Evolutionary conservation across 2,888 invertebrate species (phyloP), one percentile per base, ranked within the genome.

Genomic region (Netelia melanura): DNA sequence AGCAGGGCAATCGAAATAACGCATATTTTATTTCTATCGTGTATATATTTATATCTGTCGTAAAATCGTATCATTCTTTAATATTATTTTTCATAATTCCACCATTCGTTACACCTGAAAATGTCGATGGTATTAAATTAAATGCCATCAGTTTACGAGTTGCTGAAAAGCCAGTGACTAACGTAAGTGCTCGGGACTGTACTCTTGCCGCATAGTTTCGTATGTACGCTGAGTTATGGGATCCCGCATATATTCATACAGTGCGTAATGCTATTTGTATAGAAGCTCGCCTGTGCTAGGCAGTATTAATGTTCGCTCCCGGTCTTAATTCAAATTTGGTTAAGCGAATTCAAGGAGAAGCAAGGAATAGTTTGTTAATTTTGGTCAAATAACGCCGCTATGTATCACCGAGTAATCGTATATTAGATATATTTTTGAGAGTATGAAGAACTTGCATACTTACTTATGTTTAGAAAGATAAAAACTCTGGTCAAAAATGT

Each of bases 301-400:
- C 43, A 52, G 81, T 82, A 80, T 85, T 79, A 82, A 85, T 85
- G 75, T 82, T 64, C 82, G 54, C 67, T 82, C 67, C 70, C n/a
- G 76, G 79, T 85, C 79, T 85, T 85, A 71, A 85, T 80, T 85
- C 75, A 80, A 85, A 85, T 85, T 80, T 76, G 64, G 71, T 79
- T 67, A 72, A 82, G 76, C 82, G 79, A 85, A 85, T 82, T 82
- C 79, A 85, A 44, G 85, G 17, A 82, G 80, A 80, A 82, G 80
- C 48, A 62, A 54, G 79, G 62, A 85, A 82, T 82, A 85, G 85
- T 85, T 85, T 85, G 82, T 82, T 85, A 75, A 79, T 85, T 82
- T 82, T 79, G 82, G 71, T 82, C 75, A 82, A 82, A 76, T 72
- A 65, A 30, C 58, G 65, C 58, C 21, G 58, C 58, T 80, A 56